phyloP scores from a whole-genome alignment of 2,113 vertebrate genomes.

The Illadopsis cleaveri region DNA sequence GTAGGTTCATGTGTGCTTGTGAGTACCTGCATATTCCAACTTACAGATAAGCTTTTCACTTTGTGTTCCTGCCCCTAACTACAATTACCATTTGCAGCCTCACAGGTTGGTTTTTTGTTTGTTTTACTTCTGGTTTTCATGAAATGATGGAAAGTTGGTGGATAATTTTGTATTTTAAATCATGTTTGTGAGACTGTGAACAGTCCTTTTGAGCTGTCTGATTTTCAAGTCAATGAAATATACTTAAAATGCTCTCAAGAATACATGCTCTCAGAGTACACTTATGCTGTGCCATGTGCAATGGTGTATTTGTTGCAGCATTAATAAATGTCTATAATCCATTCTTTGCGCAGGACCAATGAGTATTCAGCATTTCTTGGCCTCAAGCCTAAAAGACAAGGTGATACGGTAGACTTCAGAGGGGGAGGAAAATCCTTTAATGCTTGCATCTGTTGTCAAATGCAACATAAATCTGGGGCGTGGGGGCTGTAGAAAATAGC shows the following conservation, averaged over 20 bases:
- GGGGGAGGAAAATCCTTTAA: not conserved
- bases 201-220: not conserved
- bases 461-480: not conserved
- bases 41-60: not conserved
- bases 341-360: not conserved
- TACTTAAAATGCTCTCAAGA: not conserved
- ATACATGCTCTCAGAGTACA: not conserved
- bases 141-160: not conserved
- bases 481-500: not conserved
- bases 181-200: not conserved
- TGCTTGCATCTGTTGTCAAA: not conserved
- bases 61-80: not conserved
- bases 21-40: not conserved
- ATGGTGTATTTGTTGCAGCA: not conserved
- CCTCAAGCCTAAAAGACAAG: not conserved
- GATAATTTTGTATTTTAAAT: not conserved
- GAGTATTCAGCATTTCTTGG: not conserved
- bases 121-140: not conserved
- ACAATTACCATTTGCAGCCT: not conserved
- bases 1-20: not conserved
- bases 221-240: not conserved
- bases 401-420: not conserved
- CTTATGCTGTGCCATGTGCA: not conserved
- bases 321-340: not conserved
- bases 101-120: not conserved